Base-by-base conservation (phyloP, 2,113 vertebrate species). In the Corydoras maculifer region DNA sequence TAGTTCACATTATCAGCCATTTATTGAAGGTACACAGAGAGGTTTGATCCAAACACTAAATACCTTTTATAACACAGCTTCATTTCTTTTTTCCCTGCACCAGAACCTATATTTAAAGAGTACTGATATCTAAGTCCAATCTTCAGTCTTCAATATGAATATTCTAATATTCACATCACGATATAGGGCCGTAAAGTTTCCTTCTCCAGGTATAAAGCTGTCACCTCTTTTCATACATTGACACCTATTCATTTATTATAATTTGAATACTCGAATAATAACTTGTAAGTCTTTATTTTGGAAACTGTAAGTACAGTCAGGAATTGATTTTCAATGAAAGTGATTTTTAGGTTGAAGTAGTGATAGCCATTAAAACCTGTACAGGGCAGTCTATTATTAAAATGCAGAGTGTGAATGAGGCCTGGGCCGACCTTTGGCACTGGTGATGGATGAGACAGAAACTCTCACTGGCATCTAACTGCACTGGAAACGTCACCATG, bases 361-460 rank as follows among this genome's bases (percentile, higher is more conserved):
- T 49, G 18, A 32, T 15, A 48, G 65, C 29, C 72, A 74, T 62
- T 62, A 58, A 78, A 78, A 72, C 70, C 65, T 66, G 73, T 59
- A 32, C 61, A 63, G 35, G 67, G 66, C 66, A 69, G 73, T 51
- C 15, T 67, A 65, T 60, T 57, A 74, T 75, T 75, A 69, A 69
- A 75, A 78, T 58, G 76, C 67, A 74, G 68, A 70, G 63, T 59
- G 62, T 77, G 88, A 91, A 88, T 84, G 87, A 88, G 88, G 89
- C 87, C 79, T 88, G 89, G 86, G 78, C 82, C 87, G 86, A 90
- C 83, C 85, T 87, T 75, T 88, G 87, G 84, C 81, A 83, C 12
- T 53, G 62, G 86, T 86, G 85, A 85, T 78, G 76, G 81, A 83
- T 83, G 80, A 82, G 76, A 78, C 75, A 68, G 84, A 91, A 88